phyloP scores from a whole-genome alignment of 2,888 invertebrate species.

The Rhagophthalmus giganteus region DNA sequence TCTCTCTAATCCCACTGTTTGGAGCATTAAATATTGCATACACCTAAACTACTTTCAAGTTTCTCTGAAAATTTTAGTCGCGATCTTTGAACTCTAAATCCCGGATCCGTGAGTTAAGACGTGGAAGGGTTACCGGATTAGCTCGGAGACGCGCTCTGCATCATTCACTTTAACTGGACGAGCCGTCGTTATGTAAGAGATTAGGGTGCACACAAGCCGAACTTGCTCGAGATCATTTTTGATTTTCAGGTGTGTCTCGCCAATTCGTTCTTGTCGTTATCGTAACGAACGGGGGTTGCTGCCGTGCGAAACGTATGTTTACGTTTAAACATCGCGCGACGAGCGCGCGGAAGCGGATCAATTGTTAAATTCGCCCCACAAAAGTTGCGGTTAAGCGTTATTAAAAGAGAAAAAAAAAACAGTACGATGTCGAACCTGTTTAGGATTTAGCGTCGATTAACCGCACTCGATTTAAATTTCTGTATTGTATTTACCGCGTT shows the following conservation, averaged over 20 bases:
- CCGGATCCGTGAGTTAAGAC: conserved; percentile 31
- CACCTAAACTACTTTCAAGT: conserved; percentile 48
- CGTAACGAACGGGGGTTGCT: no score
- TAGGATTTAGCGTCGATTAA: no score
- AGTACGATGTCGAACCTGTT: no score
- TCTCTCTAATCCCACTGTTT: conserved; percentile 49
- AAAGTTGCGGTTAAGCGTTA: no score
- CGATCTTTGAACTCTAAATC: conserved; percentile 40
- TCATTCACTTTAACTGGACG: conserved; percentile 37
- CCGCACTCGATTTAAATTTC: no score
- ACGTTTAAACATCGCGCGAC: no score
- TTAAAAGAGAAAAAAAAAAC: no score
- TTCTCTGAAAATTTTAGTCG: conserved; percentile 42
- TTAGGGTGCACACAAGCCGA: conserved; percentile 5
- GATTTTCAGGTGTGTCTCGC: not conserved
- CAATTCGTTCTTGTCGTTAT: no score
- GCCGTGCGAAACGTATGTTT: no score
- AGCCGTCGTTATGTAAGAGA: conserved; percentile 26
- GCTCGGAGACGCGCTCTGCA: conserved; percentile 38
- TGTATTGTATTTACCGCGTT: no score
- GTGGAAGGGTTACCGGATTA: conserved; percentile 36
- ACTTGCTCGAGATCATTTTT: not conserved
- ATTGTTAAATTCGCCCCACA: no score
- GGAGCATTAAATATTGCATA: conserved; percentile 53
- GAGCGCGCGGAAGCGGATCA: no score